phyloP scores from a whole-genome alignment of 2,797 vertebrate species.

The Coregonus sp. region DNA sequence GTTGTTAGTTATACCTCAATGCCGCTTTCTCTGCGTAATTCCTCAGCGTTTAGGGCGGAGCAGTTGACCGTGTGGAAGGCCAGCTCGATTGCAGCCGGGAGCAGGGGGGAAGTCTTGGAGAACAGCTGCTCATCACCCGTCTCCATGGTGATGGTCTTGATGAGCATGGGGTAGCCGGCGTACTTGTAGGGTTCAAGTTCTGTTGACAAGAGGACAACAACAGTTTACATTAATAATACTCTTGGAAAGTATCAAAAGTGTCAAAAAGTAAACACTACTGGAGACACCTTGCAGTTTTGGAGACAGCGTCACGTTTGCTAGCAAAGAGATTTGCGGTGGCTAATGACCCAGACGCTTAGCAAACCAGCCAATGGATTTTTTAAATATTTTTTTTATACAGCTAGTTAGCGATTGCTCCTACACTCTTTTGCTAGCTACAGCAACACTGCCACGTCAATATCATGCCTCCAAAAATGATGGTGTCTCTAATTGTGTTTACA shows the following conservation, averaged over 20 bases:
- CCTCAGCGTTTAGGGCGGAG: slow-evolving; percentile 96
- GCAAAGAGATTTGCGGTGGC: no score
- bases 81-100: slow-evolving; percentile 91
- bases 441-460: not conserved
- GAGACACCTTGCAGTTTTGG: no score
- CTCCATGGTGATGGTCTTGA: slow-evolving; percentile 97
- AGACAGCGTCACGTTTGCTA: no score
- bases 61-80: slow-evolving; percentile 98
- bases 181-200: slow-evolving; percentile 98
- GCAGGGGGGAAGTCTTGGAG: slow-evolving; percentile 91
- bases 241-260: not conserved
- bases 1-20: slow-evolving; percentile 81
- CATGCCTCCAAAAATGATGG: not conserved
- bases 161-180: slow-evolving; percentile 98
- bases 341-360: no score
- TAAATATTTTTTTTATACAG: no score
- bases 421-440: not conserved
- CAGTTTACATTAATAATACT: not conserved
- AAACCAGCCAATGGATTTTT: no score
- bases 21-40: slow-evolving; percentile 94
- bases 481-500: not conserved
- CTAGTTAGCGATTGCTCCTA: not conserved
- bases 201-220: slow-evolving; percentile 46
- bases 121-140: slow-evolving; percentile 91
- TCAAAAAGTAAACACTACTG: not conserved